Conservation (phyloP, 1,140 invertebrate genomes). For the Leguminivora glycinivorella region DNA sequence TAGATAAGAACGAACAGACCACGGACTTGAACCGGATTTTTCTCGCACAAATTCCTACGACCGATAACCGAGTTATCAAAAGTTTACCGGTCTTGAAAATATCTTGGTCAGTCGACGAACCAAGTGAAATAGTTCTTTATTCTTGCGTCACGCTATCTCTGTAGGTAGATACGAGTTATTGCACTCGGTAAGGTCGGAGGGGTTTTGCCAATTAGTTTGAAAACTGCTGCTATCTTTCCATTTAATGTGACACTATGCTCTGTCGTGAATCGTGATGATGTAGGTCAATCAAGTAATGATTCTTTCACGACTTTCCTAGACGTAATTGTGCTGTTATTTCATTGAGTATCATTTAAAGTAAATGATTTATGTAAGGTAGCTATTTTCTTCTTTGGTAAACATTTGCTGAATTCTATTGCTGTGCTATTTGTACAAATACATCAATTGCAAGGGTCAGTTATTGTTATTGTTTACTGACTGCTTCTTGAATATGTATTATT, state of each 20-base stretch:
- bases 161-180: neutral
- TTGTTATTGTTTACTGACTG: neutral
- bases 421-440: neutral
- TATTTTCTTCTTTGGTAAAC: neutral
- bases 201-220: conserved; percentile 9
- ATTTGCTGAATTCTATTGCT: neutral
- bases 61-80: conserved; percentile 16
- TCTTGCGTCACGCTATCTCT: conserved; percentile 15
- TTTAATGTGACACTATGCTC: neutral
- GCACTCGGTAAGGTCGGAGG: conserved; percentile 5
- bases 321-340: too few relatives aligned
- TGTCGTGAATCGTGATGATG: neutral
- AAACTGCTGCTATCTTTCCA: neutral
- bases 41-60: conserved; percentile 20
- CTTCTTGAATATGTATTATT: conserved; percentile 14
- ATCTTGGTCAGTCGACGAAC: conserved; percentile 15
- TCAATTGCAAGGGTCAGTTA: neutral
- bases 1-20: neutral
- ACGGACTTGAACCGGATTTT: conserved; percentile 12
- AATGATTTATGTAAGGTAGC: neutral
- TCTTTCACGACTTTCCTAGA: neutral
- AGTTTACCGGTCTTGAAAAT: neutral
- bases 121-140: neutral
- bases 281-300: conserved; percentile 10
- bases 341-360: too few relatives aligned